These are phyloP conservation scores for Tillus elongatus DNA, from an alignment of 2,888 invertebrate species.

Conservation along the genomic window DNA sequence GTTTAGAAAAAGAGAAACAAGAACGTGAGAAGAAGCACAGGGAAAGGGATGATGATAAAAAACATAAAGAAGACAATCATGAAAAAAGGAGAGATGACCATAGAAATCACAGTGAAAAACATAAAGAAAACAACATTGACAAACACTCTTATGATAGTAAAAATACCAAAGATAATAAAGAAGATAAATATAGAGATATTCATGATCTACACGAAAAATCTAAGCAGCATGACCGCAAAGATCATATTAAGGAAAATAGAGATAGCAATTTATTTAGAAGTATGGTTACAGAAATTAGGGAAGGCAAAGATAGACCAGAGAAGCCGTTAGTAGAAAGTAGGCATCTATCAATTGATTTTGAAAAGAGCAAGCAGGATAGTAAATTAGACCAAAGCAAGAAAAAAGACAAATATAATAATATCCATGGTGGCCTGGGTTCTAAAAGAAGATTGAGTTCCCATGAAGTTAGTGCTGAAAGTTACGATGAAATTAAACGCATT, in stretches of 20 bases:
- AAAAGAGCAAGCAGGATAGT: slow-evolving; percentile 37
- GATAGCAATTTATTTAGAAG: slow-evolving; percentile 37
- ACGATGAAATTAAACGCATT: slow-evolving; percentile 53
- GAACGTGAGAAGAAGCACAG: slow-evolving; percentile 37
- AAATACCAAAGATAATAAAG: slow-evolving; percentile 40
- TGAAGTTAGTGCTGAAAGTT: slow-evolving; percentile 50
- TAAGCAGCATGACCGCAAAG: slow-evolving; percentile 34
- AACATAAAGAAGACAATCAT: slow-evolving; percentile 39
- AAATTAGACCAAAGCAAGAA: slow-evolving; percentile 31
- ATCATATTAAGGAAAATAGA: slow-evolving; percentile 42
- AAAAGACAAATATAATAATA: slow-evolving; percentile 55
- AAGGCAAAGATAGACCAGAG: slow-evolving; percentile 26
- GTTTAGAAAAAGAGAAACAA: slow-evolving; percentile 25
- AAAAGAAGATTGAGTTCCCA: slow-evolving; percentile 74
- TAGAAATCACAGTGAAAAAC: slow-evolving; percentile 41
- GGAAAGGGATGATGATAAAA: slow-evolving; percentile 32
- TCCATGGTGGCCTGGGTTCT: slow-evolving; percentile 55
- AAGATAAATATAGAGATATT: slow-evolving; percentile 39
- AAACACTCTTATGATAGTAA: slow-evolving; percentile 33
- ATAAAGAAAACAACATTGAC: slow-evolving; percentile 34
- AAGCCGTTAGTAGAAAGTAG: slow-evolving; percentile 34
- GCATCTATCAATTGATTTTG: slow-evolving; percentile 45
- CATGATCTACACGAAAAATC: slow-evolving; percentile 29
- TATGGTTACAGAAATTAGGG: slow-evolving; percentile 45
- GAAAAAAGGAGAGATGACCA: slow-evolving; percentile 45